Evolutionary conservation across 2,888 invertebrate genomes (phyloP), one percentile per base, ranked within the genome.

Genomic region (Xylota sylvarum): DNA sequence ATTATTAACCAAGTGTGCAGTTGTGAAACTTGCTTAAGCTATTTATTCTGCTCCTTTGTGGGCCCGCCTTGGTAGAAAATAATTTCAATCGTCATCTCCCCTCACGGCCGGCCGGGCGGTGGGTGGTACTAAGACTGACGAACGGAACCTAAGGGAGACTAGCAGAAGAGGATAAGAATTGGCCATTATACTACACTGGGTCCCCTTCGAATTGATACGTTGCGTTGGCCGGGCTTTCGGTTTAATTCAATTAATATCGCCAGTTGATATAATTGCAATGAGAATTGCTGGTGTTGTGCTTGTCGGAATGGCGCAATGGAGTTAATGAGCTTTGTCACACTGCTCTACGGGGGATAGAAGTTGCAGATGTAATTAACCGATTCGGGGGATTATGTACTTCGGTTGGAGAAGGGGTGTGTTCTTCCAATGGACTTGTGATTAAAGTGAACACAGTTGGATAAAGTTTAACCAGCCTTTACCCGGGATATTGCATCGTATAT

Each of bases 191-290:
- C 19, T 43, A 19, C 10, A 30, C 55, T 65, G 46, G 37, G 58
- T 55, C 65, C 43, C 76, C 14, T 56, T 64, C 43, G 55, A 70
- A 77, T 77, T 77, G 77, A 77, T 64, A 62, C 17, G 62, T 60
- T 80, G 48, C 64, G 56, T 58, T 37, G 37, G 37, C 52, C 74
- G 35, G 79, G 55, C 52, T 50, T 72, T 73, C 65, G 40, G 55
- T 79, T 84, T 84, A 84, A 84, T 84, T 84, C 73, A 84, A 84
- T 79, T 84, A 84, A 73, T 84, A 84, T 79, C 55, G 79, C 79
- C 73, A 84, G 79, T 84, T 79, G 73, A 79, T 79, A 74, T 79
- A 84, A 84, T 84, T 84, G 84, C 84, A 84, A 43, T 50, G 77
- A 69, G 77, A 40, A 69, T 83, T 79, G 73, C 67, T 79, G 48